Percentiles rank a stretch among this genome's conserved stretches.
Conservation (phyloP, 2,113 vertebrate species). For the Gallinago media region DNA sequence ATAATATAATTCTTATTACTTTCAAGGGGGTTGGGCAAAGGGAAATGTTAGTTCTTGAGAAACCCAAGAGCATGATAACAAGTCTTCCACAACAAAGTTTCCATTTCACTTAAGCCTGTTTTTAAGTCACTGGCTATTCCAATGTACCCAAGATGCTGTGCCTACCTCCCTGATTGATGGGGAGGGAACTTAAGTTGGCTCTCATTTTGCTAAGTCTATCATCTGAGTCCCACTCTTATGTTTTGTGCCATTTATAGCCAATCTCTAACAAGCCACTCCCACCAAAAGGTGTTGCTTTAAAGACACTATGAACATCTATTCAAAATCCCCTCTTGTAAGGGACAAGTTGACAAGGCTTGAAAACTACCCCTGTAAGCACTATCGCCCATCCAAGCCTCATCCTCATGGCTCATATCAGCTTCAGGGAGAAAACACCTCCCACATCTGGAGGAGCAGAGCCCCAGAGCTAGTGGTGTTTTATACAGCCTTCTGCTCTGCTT, state of each 20-base stretch:
- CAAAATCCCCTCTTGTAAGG: neutral
- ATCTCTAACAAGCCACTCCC: neutral
- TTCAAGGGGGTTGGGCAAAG: neutral
- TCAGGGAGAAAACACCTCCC: neutral
- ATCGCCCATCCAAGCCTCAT: neutral
- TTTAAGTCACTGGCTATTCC: neutral
- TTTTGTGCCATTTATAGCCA: neutral
- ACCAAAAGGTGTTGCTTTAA: neutral
- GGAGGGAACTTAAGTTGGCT: neutral
- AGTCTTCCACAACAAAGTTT: neutral
- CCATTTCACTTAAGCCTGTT: neutral
- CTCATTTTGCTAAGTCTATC: neutral
- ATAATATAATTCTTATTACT: rapidly evolving
- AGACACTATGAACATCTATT: neutral
- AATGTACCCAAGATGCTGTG: rapidly evolving
- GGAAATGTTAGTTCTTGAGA: neutral
- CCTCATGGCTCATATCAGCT: neutral
- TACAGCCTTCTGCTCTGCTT: neutral
- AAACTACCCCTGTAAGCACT: rapidly evolving
- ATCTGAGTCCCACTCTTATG: neutral
- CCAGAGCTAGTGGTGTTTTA: neutral
- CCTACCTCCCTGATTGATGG: neutral
- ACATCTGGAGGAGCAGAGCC: neutral
- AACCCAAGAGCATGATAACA: neutral
- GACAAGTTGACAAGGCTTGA: neutral